Conservation (phyloP, 2,113 vertebrate genomes). For the Gulo gulo region DNA sequence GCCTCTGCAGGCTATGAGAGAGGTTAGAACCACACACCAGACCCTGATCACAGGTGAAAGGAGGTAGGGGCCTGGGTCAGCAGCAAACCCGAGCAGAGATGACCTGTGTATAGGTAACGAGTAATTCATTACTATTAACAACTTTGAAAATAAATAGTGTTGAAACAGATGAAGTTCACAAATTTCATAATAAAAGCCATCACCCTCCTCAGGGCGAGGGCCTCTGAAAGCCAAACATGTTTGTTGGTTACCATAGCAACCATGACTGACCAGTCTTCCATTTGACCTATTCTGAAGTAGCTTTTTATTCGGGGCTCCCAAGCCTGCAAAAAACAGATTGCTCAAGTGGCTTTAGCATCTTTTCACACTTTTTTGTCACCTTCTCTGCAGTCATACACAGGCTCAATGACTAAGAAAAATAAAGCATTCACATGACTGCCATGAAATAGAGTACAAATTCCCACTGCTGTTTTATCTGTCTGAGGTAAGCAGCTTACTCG, state of each 20-base stretch:
- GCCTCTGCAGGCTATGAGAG: not conserved
- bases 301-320: conserved; percentile 16
- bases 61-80: not conserved
- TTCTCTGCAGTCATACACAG: not conserved
- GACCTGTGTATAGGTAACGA: not conserved
- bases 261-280: not conserved
- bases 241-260: conserved; percentile 61
- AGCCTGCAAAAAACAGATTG: conserved; percentile 35
- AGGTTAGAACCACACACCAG: not conserved
- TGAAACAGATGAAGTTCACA: conserved; percentile 13
- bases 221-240: conserved; percentile 44
- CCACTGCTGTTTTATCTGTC: not conserved
- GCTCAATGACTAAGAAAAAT: conserved; percentile 38
- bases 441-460: not conserved
- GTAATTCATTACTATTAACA: conserved; percentile 13
- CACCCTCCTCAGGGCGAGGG: not conserved
- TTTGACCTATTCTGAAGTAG: conserved; percentile 47
- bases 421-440: not conserved
- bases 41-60: not conserved
- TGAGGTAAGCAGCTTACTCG: not conserved
- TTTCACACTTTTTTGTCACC: not conserved
- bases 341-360: conserved; percentile 30
- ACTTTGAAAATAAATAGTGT: conserved; percentile 53
- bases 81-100: not conserved
- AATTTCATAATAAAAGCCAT: conserved; percentile 52